These are phyloP conservation scores for Penaeus monodon DNA, from an alignment of 2,888 invertebrate species.

Conservation along the genomic window DNA sequence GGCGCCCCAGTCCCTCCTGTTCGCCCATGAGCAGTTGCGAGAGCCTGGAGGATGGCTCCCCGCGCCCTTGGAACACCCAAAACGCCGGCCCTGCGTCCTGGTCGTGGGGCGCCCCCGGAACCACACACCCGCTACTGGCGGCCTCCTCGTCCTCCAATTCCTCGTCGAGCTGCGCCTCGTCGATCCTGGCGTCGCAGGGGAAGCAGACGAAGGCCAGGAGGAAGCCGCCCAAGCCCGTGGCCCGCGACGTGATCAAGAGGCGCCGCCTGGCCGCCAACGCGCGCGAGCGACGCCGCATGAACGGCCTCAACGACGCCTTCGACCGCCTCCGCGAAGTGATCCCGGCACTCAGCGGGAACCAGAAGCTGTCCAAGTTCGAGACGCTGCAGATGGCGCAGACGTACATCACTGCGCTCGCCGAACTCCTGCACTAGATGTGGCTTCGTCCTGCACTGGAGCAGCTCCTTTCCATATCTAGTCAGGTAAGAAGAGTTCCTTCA, in stretches of 20 bases:
- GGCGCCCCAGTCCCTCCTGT: constrained; percentile 36
- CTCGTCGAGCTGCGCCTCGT: neutral
- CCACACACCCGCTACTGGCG: constrained; percentile 44
- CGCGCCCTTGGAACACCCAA: constrained; percentile 11
- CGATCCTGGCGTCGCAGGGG: neutral
- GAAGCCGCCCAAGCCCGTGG: constrained; percentile 32
- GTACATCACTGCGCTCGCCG: constrained; percentile 79
- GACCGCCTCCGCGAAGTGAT: constrained; percentile 80
- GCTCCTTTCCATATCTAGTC: constrained; percentile 29
- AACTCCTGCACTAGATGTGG: constrained; percentile 72
- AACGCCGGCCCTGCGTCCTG: constrained; percentile 29
- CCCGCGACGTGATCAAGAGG: constrained; percentile 66
- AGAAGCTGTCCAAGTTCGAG: constrained; percentile 82
- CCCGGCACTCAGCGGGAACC: constrained; percentile 79
- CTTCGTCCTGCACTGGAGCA: neutral
- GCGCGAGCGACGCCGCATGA: constrained; percentile 81
- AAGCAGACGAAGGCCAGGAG: constrained; percentile 18
- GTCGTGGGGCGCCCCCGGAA: constrained; percentile 46
- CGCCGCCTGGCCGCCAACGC: constrained; percentile 73
- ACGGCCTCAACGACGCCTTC: constrained; percentile 81
- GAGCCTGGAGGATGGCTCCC: constrained; percentile 20
- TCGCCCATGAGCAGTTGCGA: constrained; percentile 43
- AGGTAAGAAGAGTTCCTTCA: neutral
- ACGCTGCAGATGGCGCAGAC: constrained; percentile 85
- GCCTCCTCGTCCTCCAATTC: constrained; percentile 10